These are phyloP conservation scores for Gallinago solitaria DNA, from an alignment of 2,797 vertebrate genomes.

Conservation along the genomic window DNA sequence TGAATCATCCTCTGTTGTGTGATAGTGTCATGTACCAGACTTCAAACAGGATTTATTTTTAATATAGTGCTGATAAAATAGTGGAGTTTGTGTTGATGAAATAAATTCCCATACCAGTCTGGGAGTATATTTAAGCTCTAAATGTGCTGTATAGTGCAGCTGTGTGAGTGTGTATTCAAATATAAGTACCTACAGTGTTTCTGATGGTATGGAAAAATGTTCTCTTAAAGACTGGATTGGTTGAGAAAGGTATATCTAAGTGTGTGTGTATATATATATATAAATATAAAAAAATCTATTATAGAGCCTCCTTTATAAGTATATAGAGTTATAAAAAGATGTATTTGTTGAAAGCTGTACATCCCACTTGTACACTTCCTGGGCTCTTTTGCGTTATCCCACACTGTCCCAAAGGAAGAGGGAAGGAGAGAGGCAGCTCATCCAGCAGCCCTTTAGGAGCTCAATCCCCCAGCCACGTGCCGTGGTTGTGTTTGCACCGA, in stretches of 20 bases:
- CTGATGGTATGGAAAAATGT: neutral
- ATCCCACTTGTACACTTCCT: neutral
- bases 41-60: neutral
- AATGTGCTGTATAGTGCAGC: neutral
- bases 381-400: neutral
- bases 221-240: neutral
- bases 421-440: neutral
- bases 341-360: neutral
- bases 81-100: neutral
- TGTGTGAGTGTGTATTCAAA: neutral
- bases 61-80: neutral
- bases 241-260: neutral
- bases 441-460: neutral
- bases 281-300: neutral
- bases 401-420: neutral
- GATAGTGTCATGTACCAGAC: neutral
- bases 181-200: neutral
- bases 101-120: neutral
- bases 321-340: neutral
- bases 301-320: neutral
- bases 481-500: neutral
- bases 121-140: neutral
- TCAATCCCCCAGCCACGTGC: accelerated
- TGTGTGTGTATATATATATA: neutral
- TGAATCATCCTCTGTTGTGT: neutral